These are phyloP conservation scores for Aphrocallistes beatrix DNA, from an alignment of 37 sponge, comb jelly and placozoan species.

Conservation along the genomic window DNA sequence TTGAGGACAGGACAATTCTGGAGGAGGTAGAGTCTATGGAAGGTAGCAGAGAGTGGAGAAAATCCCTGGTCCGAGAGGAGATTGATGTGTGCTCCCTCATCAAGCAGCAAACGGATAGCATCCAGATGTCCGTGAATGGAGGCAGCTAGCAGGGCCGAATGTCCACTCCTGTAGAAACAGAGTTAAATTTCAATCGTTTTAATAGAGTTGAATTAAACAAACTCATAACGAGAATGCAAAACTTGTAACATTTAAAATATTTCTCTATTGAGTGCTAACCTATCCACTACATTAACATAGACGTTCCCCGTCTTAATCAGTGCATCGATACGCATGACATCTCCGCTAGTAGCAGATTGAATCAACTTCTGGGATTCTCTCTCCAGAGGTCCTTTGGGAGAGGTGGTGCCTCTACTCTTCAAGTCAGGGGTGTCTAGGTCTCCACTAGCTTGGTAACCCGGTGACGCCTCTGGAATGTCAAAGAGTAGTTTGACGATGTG, in stretches of 20 bases:
- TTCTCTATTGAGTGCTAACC: not conserved
- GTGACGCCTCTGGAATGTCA: conserved; percentile 32
- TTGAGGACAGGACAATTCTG: conserved; percentile 5
- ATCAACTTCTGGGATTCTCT: conserved; percentile 55
- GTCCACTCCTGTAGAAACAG: conserved; percentile 11
- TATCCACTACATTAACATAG: conserved; percentile 55
- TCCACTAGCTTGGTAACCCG: not conserved
- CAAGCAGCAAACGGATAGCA: conserved; percentile 43
- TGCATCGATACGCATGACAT: not conserved
- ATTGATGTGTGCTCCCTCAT: conserved; percentile 71
- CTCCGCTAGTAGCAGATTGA: conserved; percentile 33
- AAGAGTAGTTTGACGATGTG: conserved; percentile 46
- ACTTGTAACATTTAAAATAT: not conserved
- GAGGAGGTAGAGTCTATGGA: conserved; percentile 44
- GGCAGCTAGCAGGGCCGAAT: conserved; percentile 52
- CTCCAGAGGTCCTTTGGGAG: conserved; percentile 52
- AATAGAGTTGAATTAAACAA: not conserved
- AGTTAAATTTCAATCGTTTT: not conserved
- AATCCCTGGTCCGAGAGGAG: conserved; percentile 34
- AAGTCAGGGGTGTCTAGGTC: conserved; percentile 30
- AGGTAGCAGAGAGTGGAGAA: conserved; percentile 54
- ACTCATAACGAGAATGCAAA: not conserved
- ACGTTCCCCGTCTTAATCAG: conserved; percentile 34
- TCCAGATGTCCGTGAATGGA: conserved; percentile 46
- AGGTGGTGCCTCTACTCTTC: conserved; percentile 20